These are phyloP conservation scores for Thunnus maccoyii DNA, from an alignment of 2,113 vertebrate genomes.

Conservation along the genomic window DNA sequence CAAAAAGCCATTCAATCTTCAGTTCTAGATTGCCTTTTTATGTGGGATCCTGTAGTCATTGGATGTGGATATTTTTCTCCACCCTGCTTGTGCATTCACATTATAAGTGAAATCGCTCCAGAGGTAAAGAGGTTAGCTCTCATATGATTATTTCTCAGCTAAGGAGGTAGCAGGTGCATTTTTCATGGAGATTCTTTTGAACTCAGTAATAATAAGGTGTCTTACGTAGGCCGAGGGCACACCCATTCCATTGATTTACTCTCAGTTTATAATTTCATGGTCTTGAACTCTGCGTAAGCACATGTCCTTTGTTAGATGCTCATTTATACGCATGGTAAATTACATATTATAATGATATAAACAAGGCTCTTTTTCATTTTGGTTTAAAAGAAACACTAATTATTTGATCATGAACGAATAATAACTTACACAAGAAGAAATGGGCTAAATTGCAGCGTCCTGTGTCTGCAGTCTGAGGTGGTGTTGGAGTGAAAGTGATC, in stretches of 20 bases:
- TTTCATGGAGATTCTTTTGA: constrained; percentile 46
- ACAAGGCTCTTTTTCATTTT: neutral
- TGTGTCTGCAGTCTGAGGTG: constrained; percentile 15
- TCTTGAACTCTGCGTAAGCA: neutral
- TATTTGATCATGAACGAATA: neutral
- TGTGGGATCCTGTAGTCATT: constrained; percentile 19
- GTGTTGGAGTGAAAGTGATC: constrained; percentile 8
- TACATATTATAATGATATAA: neutral
- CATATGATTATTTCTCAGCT: constrained; percentile 31
- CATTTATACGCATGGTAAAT: neutral
- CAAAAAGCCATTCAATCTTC: constrained; percentile 48
- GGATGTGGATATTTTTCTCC: constrained; percentile 16
- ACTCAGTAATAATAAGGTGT: neutral
- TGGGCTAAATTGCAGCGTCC: neutral
- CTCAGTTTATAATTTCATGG: constrained; percentile 28
- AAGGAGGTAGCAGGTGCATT: constrained; percentile 22
- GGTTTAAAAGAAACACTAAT: neutral
- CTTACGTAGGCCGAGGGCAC: neutral
- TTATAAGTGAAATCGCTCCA: constrained; percentile 18
- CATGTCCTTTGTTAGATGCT: neutral
- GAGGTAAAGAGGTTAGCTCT: constrained; percentile 26
- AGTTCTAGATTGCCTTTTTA: constrained; percentile 39
- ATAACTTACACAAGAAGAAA: neutral
- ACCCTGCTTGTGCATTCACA: constrained; percentile 12
- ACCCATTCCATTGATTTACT: constrained; percentile 33